Conservation (phyloP, 1,140 invertebrate genomes). For the Myzus persicae region DNA sequence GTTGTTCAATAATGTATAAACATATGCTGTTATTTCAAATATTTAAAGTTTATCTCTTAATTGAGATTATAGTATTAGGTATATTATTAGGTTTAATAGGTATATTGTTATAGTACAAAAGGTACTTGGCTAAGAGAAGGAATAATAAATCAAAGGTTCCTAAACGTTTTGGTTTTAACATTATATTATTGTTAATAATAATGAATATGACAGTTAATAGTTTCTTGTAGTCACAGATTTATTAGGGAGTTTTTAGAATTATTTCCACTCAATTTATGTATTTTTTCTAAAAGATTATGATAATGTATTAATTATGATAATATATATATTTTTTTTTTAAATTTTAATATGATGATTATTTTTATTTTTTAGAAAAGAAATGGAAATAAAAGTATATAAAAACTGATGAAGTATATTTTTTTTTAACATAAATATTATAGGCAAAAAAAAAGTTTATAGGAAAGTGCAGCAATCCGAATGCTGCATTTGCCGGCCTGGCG, state of each 20-base stretch:
- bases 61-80: background rate
- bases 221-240: background rate
- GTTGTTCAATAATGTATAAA: background rate
- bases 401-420: slow-evolving; percentile 1
- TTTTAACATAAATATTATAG: slow-evolving; percentile 18
- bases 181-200: background rate
- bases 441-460: slow-evolving; percentile 32
- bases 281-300: background rate
- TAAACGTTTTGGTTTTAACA: background rate
- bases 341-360: background rate
- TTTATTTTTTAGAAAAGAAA: slow-evolving; percentile 41
- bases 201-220: background rate
- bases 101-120: background rate
- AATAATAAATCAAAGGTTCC: background rate
- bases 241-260: background rate
- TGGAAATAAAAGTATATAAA: slow-evolving; percentile 29
- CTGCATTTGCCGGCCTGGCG: slow-evolving; percentile 64
- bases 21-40: background rate
- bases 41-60: background rate
- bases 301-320: background rate
- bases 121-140: background rate
- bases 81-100: background rate
- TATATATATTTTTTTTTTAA: slow-evolving; percentile 4
- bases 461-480: slow-evolving; percentile 61
- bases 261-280: background rate